Evolutionary conservation across 2,888 invertebrate genomes (phyloP).

Genomic region (Pristionchus mayeri): DNA sequence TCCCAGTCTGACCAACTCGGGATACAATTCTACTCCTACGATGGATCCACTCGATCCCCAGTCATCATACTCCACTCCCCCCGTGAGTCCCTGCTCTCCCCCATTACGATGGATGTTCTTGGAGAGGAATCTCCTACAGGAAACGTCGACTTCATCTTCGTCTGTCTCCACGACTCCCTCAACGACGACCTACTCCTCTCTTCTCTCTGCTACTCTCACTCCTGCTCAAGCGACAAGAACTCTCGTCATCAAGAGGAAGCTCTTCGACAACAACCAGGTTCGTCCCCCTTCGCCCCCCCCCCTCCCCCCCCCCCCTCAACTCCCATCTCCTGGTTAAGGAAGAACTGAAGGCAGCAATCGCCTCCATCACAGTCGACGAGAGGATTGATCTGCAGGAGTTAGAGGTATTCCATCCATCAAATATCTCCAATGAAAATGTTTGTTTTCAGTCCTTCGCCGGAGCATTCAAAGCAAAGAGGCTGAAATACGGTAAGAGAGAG

Average conservation of each 20-base stretch:
- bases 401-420: no score
- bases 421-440: no score
- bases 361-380: conserved; percentile 55
- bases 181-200: neutral
- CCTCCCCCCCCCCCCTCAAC: neutral
- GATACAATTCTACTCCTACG: neutral
- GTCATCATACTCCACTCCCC: neutral
- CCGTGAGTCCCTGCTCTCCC: neutral
- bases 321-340: neutral
- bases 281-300: neutral
- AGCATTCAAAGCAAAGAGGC: conserved; percentile 95
- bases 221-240: conserved; percentile 40
- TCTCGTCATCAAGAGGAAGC: conserved; percentile 39
- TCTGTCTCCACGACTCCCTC: neutral
- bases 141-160: neutral
- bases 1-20: neutral
- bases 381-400: conserved; percentile 90
- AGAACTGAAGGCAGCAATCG: conserved; percentile 51
- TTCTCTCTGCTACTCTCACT: conserved; percentile 8
- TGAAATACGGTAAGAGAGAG: conserved; percentile 90
- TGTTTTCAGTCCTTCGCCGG: conserved; percentile 99
- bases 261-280: conserved; percentile 43
- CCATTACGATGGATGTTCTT: neutral
- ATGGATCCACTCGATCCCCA: neutral
- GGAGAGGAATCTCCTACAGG: neutral